These are phyloP conservation scores for Pocillopora damicornis DNA, from an alignment of 64 coral and sea anemone genomes.

Conservation along the genomic window DNA sequence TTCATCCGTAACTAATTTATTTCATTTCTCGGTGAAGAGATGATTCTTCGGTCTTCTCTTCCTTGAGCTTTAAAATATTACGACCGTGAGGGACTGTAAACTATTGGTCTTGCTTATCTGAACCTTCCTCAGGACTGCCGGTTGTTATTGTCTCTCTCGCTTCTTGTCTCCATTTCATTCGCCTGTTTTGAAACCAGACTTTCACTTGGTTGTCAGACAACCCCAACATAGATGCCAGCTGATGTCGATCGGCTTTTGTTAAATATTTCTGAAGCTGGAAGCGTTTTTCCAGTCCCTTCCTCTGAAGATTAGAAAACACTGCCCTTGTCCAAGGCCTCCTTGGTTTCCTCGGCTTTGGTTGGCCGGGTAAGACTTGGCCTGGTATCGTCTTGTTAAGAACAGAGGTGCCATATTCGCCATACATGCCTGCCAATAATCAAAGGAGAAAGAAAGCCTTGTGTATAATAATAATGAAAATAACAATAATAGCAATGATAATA, in stretches of 20 bases:
- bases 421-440: background rate
- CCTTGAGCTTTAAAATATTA: background rate
- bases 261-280: constrained; percentile 75
- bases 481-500: too few species aligned
- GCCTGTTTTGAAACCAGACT: constrained; percentile 71
- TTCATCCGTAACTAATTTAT: background rate
- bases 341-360: constrained; percentile 58
- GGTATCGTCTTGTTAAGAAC: constrained; percentile 32
- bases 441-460: background rate
- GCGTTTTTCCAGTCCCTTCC: constrained; percentile 67
- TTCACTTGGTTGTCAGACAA: constrained; percentile 67
- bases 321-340: constrained; percentile 69
- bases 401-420: constrained; percentile 1
- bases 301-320: constrained; percentile 69
- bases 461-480: too few species aligned
- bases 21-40: background rate
- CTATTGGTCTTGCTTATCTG: constrained; percentile 25
- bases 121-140: constrained; percentile 14
- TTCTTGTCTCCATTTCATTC: constrained; percentile 76
- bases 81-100: background rate
- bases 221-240: constrained; percentile 61
- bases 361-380: constrained; percentile 26
- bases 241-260: constrained; percentile 71
- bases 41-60: background rate
- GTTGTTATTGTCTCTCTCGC: constrained; percentile 53